Percentiles rank a stretch among this genome's conserved stretches.
These are phyloP conservation scores for Xenus cinereus DNA, from an alignment of 2,113 vertebrate species.

Conservation along the genomic window DNA sequence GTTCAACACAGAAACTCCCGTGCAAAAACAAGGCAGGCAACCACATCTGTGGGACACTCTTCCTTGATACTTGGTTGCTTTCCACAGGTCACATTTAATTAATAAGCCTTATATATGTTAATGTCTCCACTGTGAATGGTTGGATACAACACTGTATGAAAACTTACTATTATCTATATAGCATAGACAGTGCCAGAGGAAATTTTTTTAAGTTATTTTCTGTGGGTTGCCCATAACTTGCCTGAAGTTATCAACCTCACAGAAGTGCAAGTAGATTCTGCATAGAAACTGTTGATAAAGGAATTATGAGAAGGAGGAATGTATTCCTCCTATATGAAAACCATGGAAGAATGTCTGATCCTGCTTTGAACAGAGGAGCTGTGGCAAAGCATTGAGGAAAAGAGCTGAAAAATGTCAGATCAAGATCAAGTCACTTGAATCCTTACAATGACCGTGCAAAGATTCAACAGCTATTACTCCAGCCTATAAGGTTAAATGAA, in stretches of 20 bases:
- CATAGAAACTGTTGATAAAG: neutral
- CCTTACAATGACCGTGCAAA: neutral
- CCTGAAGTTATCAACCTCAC: neutral
- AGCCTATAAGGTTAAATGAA: neutral
- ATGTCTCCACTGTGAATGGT: neutral
- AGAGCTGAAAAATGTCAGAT: neutral
- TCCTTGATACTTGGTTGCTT: neutral
- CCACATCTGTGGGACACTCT: fast-evolving
- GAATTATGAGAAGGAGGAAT: neutral
- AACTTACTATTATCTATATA: neutral
- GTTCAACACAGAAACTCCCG: neutral
- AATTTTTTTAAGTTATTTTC: neutral
- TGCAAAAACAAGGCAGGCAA: neutral
- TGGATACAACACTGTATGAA: neutral
- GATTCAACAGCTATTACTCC: neutral
- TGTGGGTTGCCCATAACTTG: neutral
- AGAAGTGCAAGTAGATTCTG: neutral
- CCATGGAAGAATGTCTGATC: neutral
- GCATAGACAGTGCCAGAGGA: neutral
- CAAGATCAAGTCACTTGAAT: neutral
- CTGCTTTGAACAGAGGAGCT: neutral
- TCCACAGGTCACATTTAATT: neutral
- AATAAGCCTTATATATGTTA: fast-evolving
- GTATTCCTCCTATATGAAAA: neutral
- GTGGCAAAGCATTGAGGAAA: neutral